Evolutionary conservation across 2,797 vertebrate species (phyloP), one percentile per base, ranked within the genome.

Genomic region (Tragelaphus eurycerus): DNA sequence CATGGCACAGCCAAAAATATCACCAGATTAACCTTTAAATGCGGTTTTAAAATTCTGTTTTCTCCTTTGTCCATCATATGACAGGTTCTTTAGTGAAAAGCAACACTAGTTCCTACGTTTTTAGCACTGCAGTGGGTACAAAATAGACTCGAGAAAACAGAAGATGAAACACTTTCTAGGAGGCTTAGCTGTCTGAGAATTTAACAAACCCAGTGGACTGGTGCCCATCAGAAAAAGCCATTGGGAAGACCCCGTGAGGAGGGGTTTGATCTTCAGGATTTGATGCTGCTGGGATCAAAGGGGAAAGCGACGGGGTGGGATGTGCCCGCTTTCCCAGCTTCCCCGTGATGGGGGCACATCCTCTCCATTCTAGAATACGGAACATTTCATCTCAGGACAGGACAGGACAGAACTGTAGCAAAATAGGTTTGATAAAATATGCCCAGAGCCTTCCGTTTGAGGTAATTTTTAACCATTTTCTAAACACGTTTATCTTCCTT

Each of bases 401-500:
- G 88, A 79, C 9, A 34, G 17, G n/a, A 16, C 17, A 78, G 25
- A 83, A 59, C 38, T 46, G 11, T 13, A 19, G 67, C 67, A 83
- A 89, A 90, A 9, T 4, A 52, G 19, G 6, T 34, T 34, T 34
- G 67, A 52, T 84, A 34, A 95, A 90, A 87, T 57, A n/a, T 21
- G 21, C 29, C 74, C 27, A 54, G 93, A 60, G 27, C 34, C 15
- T 96, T 84, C 67, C n/a, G 57, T 10, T 52, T 86, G 29, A 76
- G 6, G 34, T 50, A 14, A 91, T 82, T 64, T 93, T 91, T 57
- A 84, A 78, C 48, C 59, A 27, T 76, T 81, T 92, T 84, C 46
- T 85, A 54, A 89, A 86, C 78, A 57, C 14, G 46, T n/a, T 83
- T 82, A 92, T 79, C 38, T 81, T 59, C 21, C n/a, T 89, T 46